Base-by-base conservation (phyloP, 2,888 invertebrate species). In the Andrena trimmerana region DNA sequence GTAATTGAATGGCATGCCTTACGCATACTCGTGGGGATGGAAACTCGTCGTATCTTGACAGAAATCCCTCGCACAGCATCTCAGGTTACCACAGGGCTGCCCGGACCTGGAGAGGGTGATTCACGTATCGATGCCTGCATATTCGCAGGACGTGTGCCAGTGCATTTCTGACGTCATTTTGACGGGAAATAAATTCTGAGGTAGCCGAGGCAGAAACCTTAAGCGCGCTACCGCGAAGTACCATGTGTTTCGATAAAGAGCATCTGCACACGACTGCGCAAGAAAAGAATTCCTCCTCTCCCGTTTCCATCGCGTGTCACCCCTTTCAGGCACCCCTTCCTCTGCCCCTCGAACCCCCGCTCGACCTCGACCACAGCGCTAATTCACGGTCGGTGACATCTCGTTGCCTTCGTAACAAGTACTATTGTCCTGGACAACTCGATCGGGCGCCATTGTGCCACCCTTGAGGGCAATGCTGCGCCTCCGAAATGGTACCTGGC, bases 301-400 rank as follows among this genome's bases (percentile, higher is more conserved):
- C 27, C 16, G 29, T 59, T 72, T 68, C 69, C 48, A 54, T 57
- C 42, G 63, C 65, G 31, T 62, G 80, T 78, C 82, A 86, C 80
- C 86, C 84, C 86, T 86, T 86, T 88, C 73, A 31, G 20, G 68
- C 62, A 81, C 66, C 78, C 85, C 63, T 84, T 67, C 68, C n/a
- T 62, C 72, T 57, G 36, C 20, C 67, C 57, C n/a, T 65, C 36
- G 66, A 36, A 57, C 78, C 77, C 81, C 72, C 60, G 71, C 54
- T 54, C 78, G 76, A 81, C 75, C 81, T 88, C 88, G 87, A 85
- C 90, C 91, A 78, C 90, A 86, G 82, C 91, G 91, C 92, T 93
- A 93, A 93, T 93, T 93, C 93, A 93, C 87, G 90, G 83, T 90
- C 90, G 91, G 92, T 92, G 93, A 93, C 93, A 92, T 92, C 91